A percentile compares a stretch with the other conserved stretches of the same genome.
These are phyloP conservation scores for Amorpha juglandis DNA, from an alignment of 2,888 invertebrate genomes.

Conservation along the genomic window DNA sequence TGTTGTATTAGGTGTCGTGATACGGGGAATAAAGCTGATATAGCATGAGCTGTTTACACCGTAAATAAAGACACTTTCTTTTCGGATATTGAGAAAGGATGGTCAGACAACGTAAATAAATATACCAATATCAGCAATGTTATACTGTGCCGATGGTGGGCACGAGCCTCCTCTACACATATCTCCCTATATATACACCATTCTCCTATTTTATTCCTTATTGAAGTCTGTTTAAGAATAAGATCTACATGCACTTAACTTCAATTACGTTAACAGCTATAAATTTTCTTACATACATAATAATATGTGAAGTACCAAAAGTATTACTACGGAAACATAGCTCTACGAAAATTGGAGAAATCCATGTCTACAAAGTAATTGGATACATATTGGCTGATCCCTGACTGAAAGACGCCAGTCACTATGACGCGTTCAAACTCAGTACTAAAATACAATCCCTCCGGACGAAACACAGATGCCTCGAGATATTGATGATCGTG, in stretches of 20 bases:
- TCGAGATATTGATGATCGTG: constrained; percentile 6
- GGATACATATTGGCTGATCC: neutral
- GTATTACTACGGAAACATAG: neutral
- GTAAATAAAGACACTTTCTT: constrained; percentile 22
- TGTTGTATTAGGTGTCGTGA: constrained; percentile 54
- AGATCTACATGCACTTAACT: no score
- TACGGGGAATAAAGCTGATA: constrained; percentile 36
- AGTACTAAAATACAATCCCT: constrained; percentile 10
- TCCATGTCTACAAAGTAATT: neutral
- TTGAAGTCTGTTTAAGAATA: no score
- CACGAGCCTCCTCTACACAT: no score
- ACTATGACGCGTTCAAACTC: constrained; percentile 4
- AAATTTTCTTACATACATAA: no score
- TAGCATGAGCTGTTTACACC: constrained; percentile 29
- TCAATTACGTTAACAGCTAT: no score
- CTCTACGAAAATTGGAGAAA: neutral
- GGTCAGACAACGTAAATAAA: no score
- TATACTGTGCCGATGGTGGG: no score
- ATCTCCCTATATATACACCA: no score
- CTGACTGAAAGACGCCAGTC: neutral
- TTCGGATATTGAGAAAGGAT: neutral
- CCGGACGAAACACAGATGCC: constrained; percentile 7
- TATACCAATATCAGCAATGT: no score
- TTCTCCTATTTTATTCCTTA: no score
- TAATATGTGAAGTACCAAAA: no score